Percentiles rank a stretch among this genome's conserved stretches.
These are phyloP conservation scores for Galeopterus variegatus DNA, from an alignment of 2,113 vertebrate species.

Conservation along the genomic window DNA sequence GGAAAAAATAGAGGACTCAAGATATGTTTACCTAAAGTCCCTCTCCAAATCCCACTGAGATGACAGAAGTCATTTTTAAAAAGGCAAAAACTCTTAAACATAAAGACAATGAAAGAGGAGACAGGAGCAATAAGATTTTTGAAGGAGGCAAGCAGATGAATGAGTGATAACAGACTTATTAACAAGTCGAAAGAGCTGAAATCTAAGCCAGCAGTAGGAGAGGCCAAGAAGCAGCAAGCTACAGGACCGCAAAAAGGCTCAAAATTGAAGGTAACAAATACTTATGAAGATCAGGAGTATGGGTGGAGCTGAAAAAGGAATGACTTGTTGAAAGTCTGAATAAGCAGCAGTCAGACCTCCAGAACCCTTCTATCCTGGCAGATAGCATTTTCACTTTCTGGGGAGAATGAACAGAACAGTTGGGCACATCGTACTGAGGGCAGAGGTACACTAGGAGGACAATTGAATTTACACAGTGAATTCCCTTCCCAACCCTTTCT, in stretches of 20 bases:
- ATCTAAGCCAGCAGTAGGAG: neutral
- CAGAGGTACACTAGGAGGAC: neutral
- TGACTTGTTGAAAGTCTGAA: neutral
- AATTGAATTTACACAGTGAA: neutral
- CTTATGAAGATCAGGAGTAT: neutral
- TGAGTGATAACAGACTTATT: neutral
- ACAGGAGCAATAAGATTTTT: neutral
- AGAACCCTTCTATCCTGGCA: neutral
- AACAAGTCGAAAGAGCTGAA: neutral
- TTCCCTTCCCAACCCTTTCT: neutral
- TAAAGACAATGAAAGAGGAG: slow-evolving; percentile 5
- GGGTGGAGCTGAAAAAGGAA: neutral
- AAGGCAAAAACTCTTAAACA: neutral
- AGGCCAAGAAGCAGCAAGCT: slow-evolving; percentile 23
- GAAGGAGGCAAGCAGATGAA: slow-evolving; percentile 42
- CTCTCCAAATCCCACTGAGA: neutral
- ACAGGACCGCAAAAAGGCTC: neutral
- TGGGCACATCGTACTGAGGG: neutral
- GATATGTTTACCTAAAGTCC: neutral
- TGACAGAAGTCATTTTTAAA: neutral
- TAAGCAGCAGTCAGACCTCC: neutral
- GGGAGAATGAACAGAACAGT: neutral
- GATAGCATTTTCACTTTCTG: slow-evolving; percentile 14
- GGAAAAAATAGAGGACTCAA: neutral
- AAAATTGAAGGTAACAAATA: neutral